Evolutionary conservation across 2,113 vertebrate species (phyloP), one percentile per base, ranked within the genome.

Genomic region (Galeopterus variegatus): DNA sequence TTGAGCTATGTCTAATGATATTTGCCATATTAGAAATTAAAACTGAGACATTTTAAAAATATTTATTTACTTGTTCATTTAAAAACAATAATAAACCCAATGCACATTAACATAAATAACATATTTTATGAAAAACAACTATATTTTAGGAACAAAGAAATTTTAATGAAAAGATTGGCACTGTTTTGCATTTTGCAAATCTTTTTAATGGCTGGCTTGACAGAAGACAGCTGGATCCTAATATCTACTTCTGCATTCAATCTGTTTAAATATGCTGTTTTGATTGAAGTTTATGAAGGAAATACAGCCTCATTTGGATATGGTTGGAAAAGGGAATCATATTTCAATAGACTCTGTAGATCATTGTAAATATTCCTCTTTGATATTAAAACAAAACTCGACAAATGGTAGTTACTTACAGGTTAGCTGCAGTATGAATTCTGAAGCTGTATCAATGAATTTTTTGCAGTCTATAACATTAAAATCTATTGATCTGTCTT

Each of bases 21-120:
- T 50, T 69, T 31, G 72, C 21, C 58, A 18, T 17, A 79, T 26
- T 85, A 56, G 31, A 91, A 84, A 70, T 81, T 26, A 88, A 95
- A 76, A 73, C 17, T 21, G 33, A 84, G 15, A 62, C 13, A 83
- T n/a, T 77, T 79, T 33, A 64, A 72, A 92, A 69, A 88, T 31
- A 65, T 62, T 56, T 81, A 79, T 76, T 36, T 75, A 90, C 18
- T 80, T 97, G 10, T 65, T 88, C 69, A 76, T 62, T 87, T 83
- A 67, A 54, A 92, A 90, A 64, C 5, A 80, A 48, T 58, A 70
- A 48, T 60, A 84, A 92, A 67, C 28, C 31, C 18, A 76, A 64
- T 52, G 13, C 21, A 76, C 80, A 6, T 62, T 65, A 81, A 65
- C 4, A 64, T 67, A 86, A 77, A 72, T 54, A 85, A 65, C 1